These are phyloP conservation scores for Megastigmus dorsalis DNA, from an alignment of 2,888 invertebrate species.

Conservation along the genomic window DNA sequence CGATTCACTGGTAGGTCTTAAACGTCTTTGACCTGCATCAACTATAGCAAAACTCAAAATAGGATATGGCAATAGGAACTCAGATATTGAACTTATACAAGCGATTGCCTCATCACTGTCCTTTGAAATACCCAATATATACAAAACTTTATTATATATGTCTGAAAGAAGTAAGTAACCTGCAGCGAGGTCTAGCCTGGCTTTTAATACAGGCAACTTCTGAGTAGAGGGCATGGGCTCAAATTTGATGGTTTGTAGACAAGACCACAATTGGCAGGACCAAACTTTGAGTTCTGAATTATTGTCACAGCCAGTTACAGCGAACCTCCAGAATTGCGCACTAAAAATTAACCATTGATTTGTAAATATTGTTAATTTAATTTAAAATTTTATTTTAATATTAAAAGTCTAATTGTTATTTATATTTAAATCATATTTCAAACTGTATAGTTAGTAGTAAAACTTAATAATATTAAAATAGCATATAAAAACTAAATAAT, in stretches of 20 bases:
- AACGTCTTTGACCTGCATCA: conserved; percentile 79
- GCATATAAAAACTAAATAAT: conserved; percentile 15
- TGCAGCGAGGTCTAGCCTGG: conserved; percentile 89
- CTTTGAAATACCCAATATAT: conserved; percentile 84
- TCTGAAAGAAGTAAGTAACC: conserved; percentile 92
- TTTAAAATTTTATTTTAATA: conserved; percentile 74
- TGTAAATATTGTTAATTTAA: too few relatives aligned
- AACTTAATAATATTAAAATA: neutral
- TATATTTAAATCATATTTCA: too few relatives aligned
- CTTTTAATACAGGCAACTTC: conserved; percentile 79
- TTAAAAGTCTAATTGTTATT: neutral
- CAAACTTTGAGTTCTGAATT: conserved; percentile 94
- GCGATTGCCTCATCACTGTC: conserved; percentile 79
- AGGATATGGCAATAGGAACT: conserved; percentile 90
- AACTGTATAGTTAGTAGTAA: neutral
- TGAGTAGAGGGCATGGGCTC: conserved; percentile 75
- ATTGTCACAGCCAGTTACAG: conserved; percentile 91
- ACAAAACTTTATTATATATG: conserved; percentile 88
- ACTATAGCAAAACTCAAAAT: conserved; percentile 92
- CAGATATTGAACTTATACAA: conserved; percentile 85
- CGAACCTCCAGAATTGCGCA: conserved; percentile 95
- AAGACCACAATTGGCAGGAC: conserved; percentile 96
- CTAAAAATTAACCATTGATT: conserved; percentile 68
- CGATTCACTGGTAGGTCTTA: conserved; percentile 69
- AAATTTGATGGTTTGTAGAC: conserved; percentile 90